A percentile compares a stretch with the other conserved stretches of the same genome.
These are phyloP conservation scores for Ceyx melanurus DNA, from an alignment of 2,113 vertebrate genomes.

Conservation along the genomic window DNA sequence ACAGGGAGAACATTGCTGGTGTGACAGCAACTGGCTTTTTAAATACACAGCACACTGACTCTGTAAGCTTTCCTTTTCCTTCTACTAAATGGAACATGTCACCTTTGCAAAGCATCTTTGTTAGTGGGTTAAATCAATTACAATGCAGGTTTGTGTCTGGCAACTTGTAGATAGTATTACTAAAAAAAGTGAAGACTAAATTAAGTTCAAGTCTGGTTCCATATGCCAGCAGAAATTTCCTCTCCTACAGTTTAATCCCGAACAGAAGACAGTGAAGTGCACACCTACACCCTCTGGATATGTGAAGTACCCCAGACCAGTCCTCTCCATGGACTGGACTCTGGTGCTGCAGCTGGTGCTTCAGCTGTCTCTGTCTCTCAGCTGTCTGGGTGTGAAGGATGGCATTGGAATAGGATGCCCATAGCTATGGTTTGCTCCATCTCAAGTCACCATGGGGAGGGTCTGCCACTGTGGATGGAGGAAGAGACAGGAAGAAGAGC, in stretches of 20 bases:
- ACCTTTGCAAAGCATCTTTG: neutral
- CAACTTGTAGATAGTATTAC: neutral
- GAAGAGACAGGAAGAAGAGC: neutral
- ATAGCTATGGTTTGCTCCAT: neutral
- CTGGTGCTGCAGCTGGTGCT: neutral
- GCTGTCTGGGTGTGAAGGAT: neutral
- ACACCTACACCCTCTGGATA: neutral
- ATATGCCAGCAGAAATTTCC: neutral
- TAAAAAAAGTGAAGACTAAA: neutral
- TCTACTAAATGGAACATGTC: neutral
- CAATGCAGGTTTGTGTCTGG: neutral
- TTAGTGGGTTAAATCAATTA: neutral
- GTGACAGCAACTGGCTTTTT: neutral
- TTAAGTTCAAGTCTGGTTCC: neutral
- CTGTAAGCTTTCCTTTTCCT: neutral
- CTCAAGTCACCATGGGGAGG: neutral
- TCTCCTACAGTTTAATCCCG: neutral
- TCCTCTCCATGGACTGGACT: no score
- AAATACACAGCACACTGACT: neutral
- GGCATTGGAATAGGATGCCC: neutral
- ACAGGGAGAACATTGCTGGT: neutral
- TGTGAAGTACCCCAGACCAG: neutral
- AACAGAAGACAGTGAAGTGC: neutral
- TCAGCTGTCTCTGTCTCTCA: neutral
- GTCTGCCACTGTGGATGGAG: neutral